Percentiles rank a stretch among this genome's conserved stretches.
Conservation (phyloP, 2,888 invertebrate genomes). For the Gasteruption jaculator region DNA sequence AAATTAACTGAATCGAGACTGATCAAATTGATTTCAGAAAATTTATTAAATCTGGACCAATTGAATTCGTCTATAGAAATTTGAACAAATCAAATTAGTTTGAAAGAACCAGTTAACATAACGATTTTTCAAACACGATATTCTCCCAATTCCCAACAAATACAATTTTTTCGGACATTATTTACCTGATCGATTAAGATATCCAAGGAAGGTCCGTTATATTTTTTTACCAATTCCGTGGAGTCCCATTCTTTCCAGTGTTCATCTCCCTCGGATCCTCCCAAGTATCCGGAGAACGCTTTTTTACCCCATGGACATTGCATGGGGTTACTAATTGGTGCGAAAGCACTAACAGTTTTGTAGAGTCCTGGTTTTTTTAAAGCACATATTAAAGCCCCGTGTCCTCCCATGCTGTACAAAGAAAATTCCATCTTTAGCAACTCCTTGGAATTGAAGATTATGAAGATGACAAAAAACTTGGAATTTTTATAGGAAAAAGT, state of each 20-base stretch:
- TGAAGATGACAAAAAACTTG: not conserved
- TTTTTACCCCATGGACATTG: conserved; percentile 85
- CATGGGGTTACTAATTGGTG: conserved; percentile 89
- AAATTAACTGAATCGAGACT: conserved; percentile 1
- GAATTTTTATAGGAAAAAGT: no score
- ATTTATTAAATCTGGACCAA: not conserved
- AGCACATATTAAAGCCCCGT: conserved; percentile 88
- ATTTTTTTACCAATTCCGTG: conserved; percentile 72
- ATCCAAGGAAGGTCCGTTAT: conserved; percentile 77
- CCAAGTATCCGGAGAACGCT: conserved; percentile 78
- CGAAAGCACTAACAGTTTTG: conserved; percentile 87
- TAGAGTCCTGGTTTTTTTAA: conserved; percentile 87
- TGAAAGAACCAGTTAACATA: not conserved
- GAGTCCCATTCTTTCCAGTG: conserved; percentile 86
- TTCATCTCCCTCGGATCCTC: conserved; percentile 56
- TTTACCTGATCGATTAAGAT: conserved; percentile 92
- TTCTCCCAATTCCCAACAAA: not conserved
- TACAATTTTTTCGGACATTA: conserved; percentile 25
- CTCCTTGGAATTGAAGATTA: not conserved
- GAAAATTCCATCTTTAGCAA: conserved; percentile 6
- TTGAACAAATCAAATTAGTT: no score
- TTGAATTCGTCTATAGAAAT: no score
- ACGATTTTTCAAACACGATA: not conserved
- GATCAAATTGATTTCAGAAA: not conserved
- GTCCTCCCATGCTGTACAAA: conserved; percentile 90